phyloP scores from a whole-genome alignment of 1,140 invertebrate genomes.

The Temnothorax longispinosus region DNA sequence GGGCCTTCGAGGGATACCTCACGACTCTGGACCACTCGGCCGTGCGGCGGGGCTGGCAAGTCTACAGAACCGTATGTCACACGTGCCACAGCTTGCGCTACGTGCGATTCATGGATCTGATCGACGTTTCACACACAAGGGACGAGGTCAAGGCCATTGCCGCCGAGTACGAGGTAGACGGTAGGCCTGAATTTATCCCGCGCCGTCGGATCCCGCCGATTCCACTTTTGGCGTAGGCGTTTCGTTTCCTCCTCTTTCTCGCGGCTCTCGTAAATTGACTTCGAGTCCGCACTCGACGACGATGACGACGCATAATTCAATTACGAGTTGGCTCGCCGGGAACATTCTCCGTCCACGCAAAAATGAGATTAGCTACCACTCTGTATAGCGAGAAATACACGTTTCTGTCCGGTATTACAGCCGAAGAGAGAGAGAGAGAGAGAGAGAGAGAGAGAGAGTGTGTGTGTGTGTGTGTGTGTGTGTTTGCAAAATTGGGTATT shows the following conservation, averaged over 20 bases:
- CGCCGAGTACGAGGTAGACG: slow-evolving; percentile 90
- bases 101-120: slow-evolving; percentile 95
- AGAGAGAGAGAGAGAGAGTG: not conserved
- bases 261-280: not conserved
- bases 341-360: not conserved
- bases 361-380: slow-evolving; percentile 14
- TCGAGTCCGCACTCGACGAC: not conserved
- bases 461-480: too few relatives aligned
- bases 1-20: slow-evolving; percentile 93
- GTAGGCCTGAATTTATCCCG: slow-evolving; percentile 72
- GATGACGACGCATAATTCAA: not conserved
- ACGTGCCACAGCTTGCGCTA: slow-evolving; percentile 98
- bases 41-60: slow-evolving; percentile 97
- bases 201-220: not conserved
- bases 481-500: not conserved
- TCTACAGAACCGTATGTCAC: slow-evolving; percentile 99
- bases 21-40: slow-evolving; percentile 93
- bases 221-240: not conserved
- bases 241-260: not conserved
- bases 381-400: not conserved
- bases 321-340: not conserved
- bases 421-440: too few relatives aligned
- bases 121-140: slow-evolving; percentile 95
- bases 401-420: not conserved
- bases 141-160: slow-evolving; percentile 96